Evolutionary conservation across 2,888 invertebrate genomes (phyloP).

Genomic region (Antitype chi): DNA sequence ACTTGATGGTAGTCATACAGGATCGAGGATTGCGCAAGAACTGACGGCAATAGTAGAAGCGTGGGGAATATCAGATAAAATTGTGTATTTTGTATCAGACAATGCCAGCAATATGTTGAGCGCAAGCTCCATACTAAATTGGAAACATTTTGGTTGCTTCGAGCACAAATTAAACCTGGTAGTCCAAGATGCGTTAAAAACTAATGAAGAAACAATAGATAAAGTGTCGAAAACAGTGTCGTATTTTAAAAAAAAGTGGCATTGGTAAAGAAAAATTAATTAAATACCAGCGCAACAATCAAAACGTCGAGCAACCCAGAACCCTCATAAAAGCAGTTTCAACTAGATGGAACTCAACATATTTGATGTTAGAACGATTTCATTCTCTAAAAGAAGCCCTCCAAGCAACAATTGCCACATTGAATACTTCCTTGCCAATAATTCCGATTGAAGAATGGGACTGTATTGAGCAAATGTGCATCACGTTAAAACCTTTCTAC

Average conservation of each 20-base stretch:
- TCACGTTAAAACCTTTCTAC: too few species aligned
- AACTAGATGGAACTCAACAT: conserved; percentile 3
- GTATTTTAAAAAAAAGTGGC: conserved; percentile 5
- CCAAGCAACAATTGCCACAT: too few species aligned
- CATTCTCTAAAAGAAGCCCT: too few species aligned
- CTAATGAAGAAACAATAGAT: conserved; percentile 3
- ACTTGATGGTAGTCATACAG: too few species aligned
- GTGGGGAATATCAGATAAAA: conserved; percentile 14
- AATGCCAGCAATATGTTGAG: conserved; percentile 31
- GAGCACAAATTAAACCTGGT: conserved; percentile 34
- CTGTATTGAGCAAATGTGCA: too few species aligned
- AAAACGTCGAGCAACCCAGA: conserved; percentile 1
- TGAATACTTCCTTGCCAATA: too few species aligned
- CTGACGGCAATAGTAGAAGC: too few species aligned
- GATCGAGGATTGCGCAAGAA: too few species aligned
- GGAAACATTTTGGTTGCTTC: conserved; percentile 43
- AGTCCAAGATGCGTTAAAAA: conserved; percentile 31
- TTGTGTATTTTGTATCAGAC: conserved; percentile 23
- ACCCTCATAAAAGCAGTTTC: conserved; percentile 5
- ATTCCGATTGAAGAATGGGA: too few species aligned
- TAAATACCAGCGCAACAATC: conserved; percentile 3
- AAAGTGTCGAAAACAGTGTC: conserved; percentile 1
- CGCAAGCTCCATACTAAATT: conserved; percentile 37
- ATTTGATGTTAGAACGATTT: conserved; percentile 4
- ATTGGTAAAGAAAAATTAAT: conserved; percentile 1